Percentiles rank a stretch among this genome's conserved stretches.
Conservation (phyloP, 1,140 invertebrate species). For the Plutomurus gul region DNA sequence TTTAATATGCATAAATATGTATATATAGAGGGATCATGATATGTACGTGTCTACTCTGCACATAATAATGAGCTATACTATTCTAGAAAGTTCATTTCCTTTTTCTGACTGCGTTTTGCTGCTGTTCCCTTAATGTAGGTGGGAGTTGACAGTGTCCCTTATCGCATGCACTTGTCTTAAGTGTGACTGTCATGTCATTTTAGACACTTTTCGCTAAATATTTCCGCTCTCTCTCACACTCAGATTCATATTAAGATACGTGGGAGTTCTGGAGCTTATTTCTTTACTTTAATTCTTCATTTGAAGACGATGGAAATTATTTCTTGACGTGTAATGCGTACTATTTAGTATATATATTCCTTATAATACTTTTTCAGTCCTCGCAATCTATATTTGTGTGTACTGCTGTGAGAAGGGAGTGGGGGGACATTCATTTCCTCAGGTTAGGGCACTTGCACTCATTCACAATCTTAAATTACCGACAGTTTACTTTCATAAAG, state of each 20-base stretch:
- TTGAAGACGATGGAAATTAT: slow-evolving; percentile 9
- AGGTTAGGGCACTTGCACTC: slow-evolving; percentile 21
- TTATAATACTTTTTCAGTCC: no score
- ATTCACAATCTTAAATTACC: slow-evolving; percentile 17
- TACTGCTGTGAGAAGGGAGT: neutral
- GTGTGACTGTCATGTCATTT: neutral
- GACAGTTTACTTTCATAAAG: slow-evolving; percentile 18
- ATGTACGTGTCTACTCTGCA: no score
- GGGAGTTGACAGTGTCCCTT: neutral
- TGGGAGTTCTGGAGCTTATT: neutral
- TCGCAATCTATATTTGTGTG: no score
- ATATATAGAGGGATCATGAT: no score
- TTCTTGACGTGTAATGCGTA: no score
- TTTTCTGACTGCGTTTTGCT: no score
- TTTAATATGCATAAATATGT: no score
- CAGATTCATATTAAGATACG: slow-evolving; percentile 25
- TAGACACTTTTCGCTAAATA: slow-evolving; percentile 14
- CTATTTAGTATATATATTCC: no score
- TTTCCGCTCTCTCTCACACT: slow-evolving; percentile 9
- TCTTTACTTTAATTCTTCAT: neutral
- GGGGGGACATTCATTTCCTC: neutral
- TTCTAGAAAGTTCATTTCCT: no score
- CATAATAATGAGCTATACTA: no score
- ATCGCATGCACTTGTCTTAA: neutral
- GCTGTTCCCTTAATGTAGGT: no score